Evolutionary conservation across 2,888 invertebrate genomes (phyloP).

Genomic region (Operophtera brumata): DNA sequence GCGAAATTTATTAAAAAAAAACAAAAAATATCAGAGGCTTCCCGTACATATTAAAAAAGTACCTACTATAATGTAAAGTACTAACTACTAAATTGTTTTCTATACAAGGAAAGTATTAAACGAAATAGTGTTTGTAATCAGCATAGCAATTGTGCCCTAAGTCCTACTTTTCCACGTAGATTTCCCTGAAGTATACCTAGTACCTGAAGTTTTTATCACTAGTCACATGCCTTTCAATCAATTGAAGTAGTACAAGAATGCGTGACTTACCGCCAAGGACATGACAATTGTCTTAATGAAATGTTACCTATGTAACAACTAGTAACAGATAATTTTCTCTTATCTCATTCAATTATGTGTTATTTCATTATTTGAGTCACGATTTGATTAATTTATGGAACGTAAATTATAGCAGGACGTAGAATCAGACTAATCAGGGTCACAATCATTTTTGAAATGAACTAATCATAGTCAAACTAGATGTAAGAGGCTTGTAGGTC

Average conservation of each 20-base stretch:
- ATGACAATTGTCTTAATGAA: slow-evolving; percentile 52
- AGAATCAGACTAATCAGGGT: neutral
- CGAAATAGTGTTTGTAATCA: too few relatives aligned
- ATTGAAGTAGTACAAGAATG: slow-evolving; percentile 11
- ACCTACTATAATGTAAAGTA: too few relatives aligned
- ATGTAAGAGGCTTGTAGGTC: neutral
- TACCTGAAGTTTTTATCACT: neutral
- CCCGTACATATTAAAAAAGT: too few relatives aligned
- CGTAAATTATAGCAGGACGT: slow-evolving; percentile 50
- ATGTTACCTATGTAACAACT: slow-evolving; percentile 37
- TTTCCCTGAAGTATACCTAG: too few relatives aligned
- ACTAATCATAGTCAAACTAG: neutral
- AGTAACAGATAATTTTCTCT: slow-evolving; percentile 57
- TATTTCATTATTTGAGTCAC: slow-evolving; percentile 70
- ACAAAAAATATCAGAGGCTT: too few relatives aligned
- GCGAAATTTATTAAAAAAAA: too few relatives aligned
- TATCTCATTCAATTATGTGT: slow-evolving; percentile 74
- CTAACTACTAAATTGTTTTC: too few relatives aligned
- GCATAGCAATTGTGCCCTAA: too few relatives aligned
- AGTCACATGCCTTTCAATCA: slow-evolving; percentile 8
- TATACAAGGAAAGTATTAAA: too few relatives aligned
- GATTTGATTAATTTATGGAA: slow-evolving; percentile 52
- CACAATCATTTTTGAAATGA: slow-evolving; percentile 5
- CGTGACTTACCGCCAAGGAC: slow-evolving; percentile 59
- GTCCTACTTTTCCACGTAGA: too few relatives aligned